Percentiles rank a stretch among this genome's conserved stretches.
phyloP scores from a whole-genome alignment of 1,140 invertebrate species.

The Cyclina sinensis region DNA sequence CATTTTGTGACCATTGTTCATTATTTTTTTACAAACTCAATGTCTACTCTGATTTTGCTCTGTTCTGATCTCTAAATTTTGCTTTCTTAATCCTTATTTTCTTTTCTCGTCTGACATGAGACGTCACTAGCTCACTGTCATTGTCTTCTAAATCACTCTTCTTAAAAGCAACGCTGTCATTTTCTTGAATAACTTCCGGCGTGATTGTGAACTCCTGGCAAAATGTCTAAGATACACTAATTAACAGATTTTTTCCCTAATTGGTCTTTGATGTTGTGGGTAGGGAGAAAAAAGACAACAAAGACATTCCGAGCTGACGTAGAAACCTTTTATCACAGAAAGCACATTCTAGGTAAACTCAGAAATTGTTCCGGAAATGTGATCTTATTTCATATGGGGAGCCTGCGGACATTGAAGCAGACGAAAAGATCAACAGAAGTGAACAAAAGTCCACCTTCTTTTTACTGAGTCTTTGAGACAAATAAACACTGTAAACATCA shows the following conservation, averaged over 20 bases:
- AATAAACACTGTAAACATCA: too few relatives aligned
- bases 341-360: constrained; percentile 19
- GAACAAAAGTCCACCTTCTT: too few relatives aligned
- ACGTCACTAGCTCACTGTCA: background rate
- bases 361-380: constrained; percentile 30
- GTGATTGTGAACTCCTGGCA: constrained; percentile 17
- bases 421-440: too few relatives aligned
- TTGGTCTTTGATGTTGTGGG: constrained; percentile 17
- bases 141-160: constrained; percentile 21
- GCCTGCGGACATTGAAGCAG: background rate
- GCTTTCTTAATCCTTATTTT: too few relatives aligned
- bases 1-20: too few relatives aligned
- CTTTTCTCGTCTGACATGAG: background rate
- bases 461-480: too few relatives aligned
- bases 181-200: constrained; percentile 50
- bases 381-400: constrained; percentile 4
- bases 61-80: too few relatives aligned
- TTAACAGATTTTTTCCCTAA: constrained; percentile 17
- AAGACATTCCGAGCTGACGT: constrained; percentile 27
- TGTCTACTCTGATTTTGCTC: too few relatives aligned
- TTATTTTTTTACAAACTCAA: too few relatives aligned
- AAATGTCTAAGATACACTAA: constrained; percentile 39
- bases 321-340: background rate
- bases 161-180: constrained; percentile 52
- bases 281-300: constrained; percentile 1